Evolutionary conservation across 2,113 vertebrate species (phyloP), one percentile per base, ranked within the genome.

Genomic region (Megalops atlanticus): DNA sequence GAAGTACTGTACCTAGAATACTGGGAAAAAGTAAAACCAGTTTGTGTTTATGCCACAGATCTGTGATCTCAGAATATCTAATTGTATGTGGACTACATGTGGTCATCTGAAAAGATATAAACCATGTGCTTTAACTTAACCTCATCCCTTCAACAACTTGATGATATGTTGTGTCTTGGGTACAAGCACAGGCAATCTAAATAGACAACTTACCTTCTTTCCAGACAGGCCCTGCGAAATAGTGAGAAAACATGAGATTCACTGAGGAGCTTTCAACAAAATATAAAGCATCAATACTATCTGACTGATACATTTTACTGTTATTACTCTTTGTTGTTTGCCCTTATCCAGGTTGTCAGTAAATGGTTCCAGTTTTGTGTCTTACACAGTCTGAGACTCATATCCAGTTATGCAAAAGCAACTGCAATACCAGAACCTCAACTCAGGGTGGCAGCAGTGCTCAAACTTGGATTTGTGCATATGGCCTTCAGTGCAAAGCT

Each of bases 201-300:
- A 64, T 52, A 6, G 24, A 15, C 39, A 35, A 49, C 85, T 86
- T 76, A 93, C 94, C 91, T 91, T 93, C 52, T 80, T 84, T 85
- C 94, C 93, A 80, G 49, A 31, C 8, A 83, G 79, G n/a, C 94
- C 92, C 94, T 95, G 87, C 14, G 79, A 77, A 78, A 81, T 40
- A 87, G 52, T 75, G 39, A 68, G 16, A 35, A 70, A 15, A 38
- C 24, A 64, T n/a, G 74, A 14, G 0, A 33, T 54, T 76, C 49
- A 33, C 11, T 0, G 5, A 31, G 24, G 16, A 64, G 31, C 24
- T 38, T 38, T 3, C 49, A 68, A 24, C 21, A 58, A 58, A 47
- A 40, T 76, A 1, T 2, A 49, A 5, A 76, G 15, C 31, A 47
- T 43, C 41, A 45, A 76, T 49, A 2, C n/a, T 72, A 36, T 10